Conservation (phyloP, 2,113 vertebrate species). For the Piliocolobus tephrosceles region DNA sequence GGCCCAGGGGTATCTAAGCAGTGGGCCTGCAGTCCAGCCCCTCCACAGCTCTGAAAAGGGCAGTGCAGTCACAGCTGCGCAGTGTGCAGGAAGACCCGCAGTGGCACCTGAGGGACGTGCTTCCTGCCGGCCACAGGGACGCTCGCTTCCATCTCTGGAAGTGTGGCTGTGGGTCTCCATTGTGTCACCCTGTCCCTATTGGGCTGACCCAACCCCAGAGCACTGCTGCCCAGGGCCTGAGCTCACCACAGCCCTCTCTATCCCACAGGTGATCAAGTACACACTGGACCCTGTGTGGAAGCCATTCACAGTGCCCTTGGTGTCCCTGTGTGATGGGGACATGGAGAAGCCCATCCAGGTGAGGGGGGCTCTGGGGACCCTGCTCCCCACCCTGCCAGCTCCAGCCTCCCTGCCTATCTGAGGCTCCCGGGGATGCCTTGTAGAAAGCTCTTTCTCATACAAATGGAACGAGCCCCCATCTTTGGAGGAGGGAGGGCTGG, state of each 20-base stretch:
- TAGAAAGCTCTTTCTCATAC: not conserved
- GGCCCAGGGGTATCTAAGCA: not conserved
- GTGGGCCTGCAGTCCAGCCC: not conserved
- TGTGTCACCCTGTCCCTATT: not conserved
- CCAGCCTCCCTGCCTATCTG: fast-evolving
- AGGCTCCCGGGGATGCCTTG: not conserved
- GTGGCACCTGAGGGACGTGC: not conserved
- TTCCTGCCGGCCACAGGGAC: not conserved
- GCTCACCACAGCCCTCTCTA: not conserved
- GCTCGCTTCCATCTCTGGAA: not conserved
- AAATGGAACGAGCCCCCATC: not conserved
- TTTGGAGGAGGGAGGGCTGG: fast-evolving
- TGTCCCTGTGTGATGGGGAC: constrained; percentile 97
- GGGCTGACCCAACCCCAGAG: not conserved
- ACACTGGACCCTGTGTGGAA: constrained; percentile 98
- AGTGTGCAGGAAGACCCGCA: fast-evolving
- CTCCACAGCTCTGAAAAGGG: fast-evolving
- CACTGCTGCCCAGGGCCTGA: not conserved
- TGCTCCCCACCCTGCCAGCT: not conserved
- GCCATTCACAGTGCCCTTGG: constrained; percentile 93
- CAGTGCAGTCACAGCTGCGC: not conserved
- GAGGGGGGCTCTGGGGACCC: not conserved
- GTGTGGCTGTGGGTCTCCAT: not conserved
- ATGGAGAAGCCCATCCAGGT: constrained; percentile 96
- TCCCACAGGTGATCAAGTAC: constrained; percentile 95